Evolutionary conservation across 2,888 invertebrate genomes (phyloP).

Genomic region (Beris chalybata): DNA sequence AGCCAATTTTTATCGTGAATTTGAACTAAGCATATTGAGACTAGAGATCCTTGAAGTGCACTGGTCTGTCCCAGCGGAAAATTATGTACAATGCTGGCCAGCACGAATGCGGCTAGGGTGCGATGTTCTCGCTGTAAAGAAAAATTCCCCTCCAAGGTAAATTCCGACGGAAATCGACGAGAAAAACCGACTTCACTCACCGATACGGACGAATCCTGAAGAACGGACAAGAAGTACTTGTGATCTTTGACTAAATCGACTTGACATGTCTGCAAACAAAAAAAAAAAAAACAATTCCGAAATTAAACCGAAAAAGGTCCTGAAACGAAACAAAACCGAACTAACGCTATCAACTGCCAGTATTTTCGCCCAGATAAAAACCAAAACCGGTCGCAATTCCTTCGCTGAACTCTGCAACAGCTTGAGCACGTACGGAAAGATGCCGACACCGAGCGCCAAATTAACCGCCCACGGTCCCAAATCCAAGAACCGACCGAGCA

Average conservation of each 20-base stretch:
- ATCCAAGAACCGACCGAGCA: slow-evolving; percentile 91
- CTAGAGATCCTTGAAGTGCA: slow-evolving; percentile 84
- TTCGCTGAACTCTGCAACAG: slow-evolving; percentile 91
- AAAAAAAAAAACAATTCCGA: no score
- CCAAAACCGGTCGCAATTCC: slow-evolving; percentile 88
- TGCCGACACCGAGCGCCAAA: slow-evolving; percentile 93
- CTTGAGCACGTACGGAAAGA: slow-evolving; percentile 98
- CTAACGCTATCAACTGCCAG: slow-evolving; percentile 91
- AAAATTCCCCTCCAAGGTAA: no score
- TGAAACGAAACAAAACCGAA: slow-evolving; percentile 41
- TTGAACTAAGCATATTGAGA: slow-evolving; percentile 91
- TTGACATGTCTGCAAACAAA: slow-evolving; percentile 78
- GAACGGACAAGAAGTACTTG: slow-evolving; percentile 90
- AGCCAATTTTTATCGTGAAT: slow-evolving; percentile 69
- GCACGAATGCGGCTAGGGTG: slow-evolving; percentile 91
- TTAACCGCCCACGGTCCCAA: slow-evolving; percentile 96
- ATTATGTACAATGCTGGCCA: slow-evolving; percentile 90
- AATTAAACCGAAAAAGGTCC: neutral
- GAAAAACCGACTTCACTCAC: no score
- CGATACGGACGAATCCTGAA: slow-evolving; percentile 83
- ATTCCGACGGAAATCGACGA: no score
- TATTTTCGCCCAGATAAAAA: slow-evolving; percentile 99
- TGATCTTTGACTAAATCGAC: slow-evolving; percentile 93
- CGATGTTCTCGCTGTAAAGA: slow-evolving; percentile 73
- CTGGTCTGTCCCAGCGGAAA: slow-evolving; percentile 88